These are phyloP conservation scores for Bombyx mori DNA, from an alignment of 1,140 invertebrate genomes.

Conservation along the genomic window ASM3026992v2 NC_085127.1:1474501-1475000, in stretches of 20 bases:
- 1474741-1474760: constrained; percentile 16
- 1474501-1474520: constrained; percentile 19
- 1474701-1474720: constrained; percentile 34
- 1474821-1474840: too few species aligned
- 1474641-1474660: constrained; percentile 15
- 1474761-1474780: constrained; percentile 5
- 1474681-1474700: constrained; percentile 44
- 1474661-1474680: constrained; percentile 34
- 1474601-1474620: constrained; percentile 41
- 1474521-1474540: neutral
- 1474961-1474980: too few species aligned
- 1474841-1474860: too few species aligned
- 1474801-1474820: neutral
- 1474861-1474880: too few species aligned
- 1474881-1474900: too few species aligned
- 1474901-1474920: neutral
- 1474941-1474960: constrained; percentile 1
- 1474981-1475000: too few species aligned
- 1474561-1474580: constrained; percentile 44
- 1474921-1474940: neutral
- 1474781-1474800: neutral
- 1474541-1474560: constrained; percentile 19
- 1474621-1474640: constrained; percentile 15
- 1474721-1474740: constrained; percentile 29
- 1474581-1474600: constrained; percentile 48